Evolutionary conservation across 1,140 invertebrate species (phyloP).

Genomic region (Drosophila lacertosa): DNA sequence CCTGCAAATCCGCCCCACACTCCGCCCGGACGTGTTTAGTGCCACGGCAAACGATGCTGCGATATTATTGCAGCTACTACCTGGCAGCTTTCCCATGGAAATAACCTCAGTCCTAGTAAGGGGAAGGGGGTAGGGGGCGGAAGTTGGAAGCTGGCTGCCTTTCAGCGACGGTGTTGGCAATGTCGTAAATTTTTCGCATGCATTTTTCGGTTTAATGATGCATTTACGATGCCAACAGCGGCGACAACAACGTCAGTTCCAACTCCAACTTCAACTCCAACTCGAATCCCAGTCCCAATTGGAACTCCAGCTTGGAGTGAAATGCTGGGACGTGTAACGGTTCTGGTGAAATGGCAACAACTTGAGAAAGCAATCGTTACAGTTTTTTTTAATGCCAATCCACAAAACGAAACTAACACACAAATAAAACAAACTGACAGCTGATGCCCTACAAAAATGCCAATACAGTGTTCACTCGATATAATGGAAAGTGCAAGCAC

Average conservation of each 20-base stretch:
- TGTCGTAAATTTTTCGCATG: conserved; percentile 83
- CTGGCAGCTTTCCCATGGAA: conserved; percentile 37
- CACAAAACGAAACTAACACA: conserved; percentile 38
- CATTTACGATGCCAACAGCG: conserved; percentile 81
- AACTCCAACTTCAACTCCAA: neutral
- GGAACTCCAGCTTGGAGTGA: conserved; percentile 29
- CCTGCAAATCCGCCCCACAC: neutral
- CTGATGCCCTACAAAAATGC: conserved; percentile 43
- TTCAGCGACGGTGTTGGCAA: conserved; percentile 68
- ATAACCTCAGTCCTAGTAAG: neutral
- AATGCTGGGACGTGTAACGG: conserved; percentile 44
- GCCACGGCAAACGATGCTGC: conserved; percentile 41
- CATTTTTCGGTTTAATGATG: conserved; percentile 84
- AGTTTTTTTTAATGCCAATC: conserved; percentile 78
- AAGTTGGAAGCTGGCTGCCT: conserved; percentile 39
- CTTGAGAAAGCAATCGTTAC: conserved; percentile 82
- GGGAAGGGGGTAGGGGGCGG: neutral
- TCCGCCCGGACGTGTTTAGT: conserved; percentile 38
- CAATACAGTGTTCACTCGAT: neutral
- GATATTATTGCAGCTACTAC: conserved; percentile 51
- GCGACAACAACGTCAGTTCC: conserved; percentile 60
- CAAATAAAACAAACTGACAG: conserved; percentile 53
- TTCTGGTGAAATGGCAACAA: conserved; percentile 64
- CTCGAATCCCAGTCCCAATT: neutral
- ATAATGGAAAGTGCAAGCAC: too few species aligned